Percentiles rank a stretch among this genome's conserved stretches.
Conservation (phyloP, 2,797 vertebrate genomes). For the Siniperca obscura region DNA sequence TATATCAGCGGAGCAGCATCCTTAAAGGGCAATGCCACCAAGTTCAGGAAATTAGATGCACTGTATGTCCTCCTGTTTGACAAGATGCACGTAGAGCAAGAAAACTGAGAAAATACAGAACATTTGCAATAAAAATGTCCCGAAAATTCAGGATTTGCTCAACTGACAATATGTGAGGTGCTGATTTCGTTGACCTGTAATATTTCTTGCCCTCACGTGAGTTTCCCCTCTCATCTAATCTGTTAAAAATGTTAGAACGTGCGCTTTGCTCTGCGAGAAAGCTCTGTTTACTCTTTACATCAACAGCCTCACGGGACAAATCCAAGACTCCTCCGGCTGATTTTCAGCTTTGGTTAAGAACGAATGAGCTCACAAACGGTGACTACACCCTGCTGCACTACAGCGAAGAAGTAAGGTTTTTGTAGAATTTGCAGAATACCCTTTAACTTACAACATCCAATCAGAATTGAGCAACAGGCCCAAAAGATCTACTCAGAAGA, state of each 20-base stretch:
- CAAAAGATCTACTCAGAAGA: background rate
- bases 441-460: background rate
- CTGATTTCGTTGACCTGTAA: background rate
- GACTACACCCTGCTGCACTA: too few relatives aligned
- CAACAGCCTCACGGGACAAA: background rate
- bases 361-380: background rate
- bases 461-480: background rate
- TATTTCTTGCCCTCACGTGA: background rate
- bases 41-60: background rate
- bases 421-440: background rate
- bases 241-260: background rate
- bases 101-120: background rate
- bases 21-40: constrained; percentile 30
- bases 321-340: background rate
- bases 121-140: background rate
- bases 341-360: background rate
- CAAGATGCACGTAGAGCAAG: background rate
- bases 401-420: background rate
- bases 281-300: background rate
- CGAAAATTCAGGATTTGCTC: too few relatives aligned
- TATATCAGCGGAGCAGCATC: background rate
- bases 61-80: background rate
- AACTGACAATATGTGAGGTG: background rate
- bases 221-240: background rate
- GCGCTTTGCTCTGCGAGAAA: background rate